Evolutionary conservation across 2,113 vertebrate species (phyloP), one percentile per base, ranked within the genome.

Genomic region (Microcebus jonahi): DNA sequence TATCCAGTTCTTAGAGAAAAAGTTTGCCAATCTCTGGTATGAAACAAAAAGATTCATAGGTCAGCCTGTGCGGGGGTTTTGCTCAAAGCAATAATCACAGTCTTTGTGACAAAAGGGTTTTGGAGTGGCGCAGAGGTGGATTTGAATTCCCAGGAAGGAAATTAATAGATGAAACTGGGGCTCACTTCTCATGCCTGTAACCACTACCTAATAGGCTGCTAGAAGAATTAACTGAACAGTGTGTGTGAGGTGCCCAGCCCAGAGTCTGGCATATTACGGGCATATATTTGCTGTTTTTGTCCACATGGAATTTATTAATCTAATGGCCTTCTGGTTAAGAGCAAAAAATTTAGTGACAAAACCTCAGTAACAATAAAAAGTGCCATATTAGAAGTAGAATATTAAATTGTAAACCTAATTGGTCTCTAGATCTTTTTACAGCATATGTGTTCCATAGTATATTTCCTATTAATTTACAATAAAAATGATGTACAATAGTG

Each of bases 331-430:
- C 53, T 21, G 18, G 36, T 39, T 79, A 92, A 95, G 23, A 70
- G 29, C 27, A 18, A 63, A 36, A 91, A 91, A 73, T 50, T 55
- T 36, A 96, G 55, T 23, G 76, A 92, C 18, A 42, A 10, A 79
- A 82, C 63, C 50, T 92, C 29, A 81, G 63, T 21, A 92, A 88
- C 48, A 90, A 81, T 39, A 90, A n/a, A 68, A 90, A 76, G 53
- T 36, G 34, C 31, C 39, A 21, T 14, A 85, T 73, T 18, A 88
- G 79, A 91, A 12, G 27, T 6, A 77, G 8, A 92, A 45, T 50
- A 50, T 63, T 77, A 95, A 79, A 42, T 15, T 88, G 39, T 48
- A 79, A 79, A 76, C 53, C 67, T 79, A 63, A 88, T 87, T 73
- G 86, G 5, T 79, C 48, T 93, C 48, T 34, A 31, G 34, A 73